Evolutionary conservation across 2,113 vertebrate genomes (phyloP).

Genomic region (Poicephalus gulielmi): DNA sequence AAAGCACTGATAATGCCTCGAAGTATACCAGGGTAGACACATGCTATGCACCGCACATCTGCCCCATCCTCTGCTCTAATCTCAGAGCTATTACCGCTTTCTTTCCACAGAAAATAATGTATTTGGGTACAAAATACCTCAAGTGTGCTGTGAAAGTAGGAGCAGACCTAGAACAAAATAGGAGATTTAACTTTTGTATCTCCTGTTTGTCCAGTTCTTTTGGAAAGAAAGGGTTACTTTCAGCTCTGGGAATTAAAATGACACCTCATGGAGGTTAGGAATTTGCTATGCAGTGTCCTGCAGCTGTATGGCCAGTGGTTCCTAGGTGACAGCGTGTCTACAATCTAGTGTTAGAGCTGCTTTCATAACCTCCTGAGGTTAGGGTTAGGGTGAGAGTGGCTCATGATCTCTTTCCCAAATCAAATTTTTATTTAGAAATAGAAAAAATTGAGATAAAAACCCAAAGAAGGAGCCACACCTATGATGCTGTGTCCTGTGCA

Average conservation of each 20-base stretch:
- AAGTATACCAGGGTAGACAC: background rate
- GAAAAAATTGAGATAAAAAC: background rate
- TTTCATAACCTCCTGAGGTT: background rate
- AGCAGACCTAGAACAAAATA: background rate
- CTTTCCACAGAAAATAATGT: accelerated
- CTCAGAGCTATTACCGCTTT: background rate
- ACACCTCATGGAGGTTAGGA: background rate
- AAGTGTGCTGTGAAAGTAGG: background rate
- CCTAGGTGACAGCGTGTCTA: background rate
- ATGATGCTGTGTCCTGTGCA: background rate
- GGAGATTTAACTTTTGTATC: background rate
- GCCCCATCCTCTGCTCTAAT: background rate
- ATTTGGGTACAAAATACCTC: background rate
- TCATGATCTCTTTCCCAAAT: background rate
- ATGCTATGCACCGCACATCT: background rate
- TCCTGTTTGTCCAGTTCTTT: background rate
- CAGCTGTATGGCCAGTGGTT: background rate
- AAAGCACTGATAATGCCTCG: background rate
- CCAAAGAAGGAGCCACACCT: background rate
- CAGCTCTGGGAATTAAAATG: background rate
- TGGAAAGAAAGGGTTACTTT: background rate
- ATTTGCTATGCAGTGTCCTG: background rate
- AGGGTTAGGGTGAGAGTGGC: background rate
- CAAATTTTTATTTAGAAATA: background rate
- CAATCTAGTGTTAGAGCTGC: background rate